Base-by-base conservation (phyloP, 2,113 vertebrate genomes). In the Puffinus mauretanicus region DNA sequence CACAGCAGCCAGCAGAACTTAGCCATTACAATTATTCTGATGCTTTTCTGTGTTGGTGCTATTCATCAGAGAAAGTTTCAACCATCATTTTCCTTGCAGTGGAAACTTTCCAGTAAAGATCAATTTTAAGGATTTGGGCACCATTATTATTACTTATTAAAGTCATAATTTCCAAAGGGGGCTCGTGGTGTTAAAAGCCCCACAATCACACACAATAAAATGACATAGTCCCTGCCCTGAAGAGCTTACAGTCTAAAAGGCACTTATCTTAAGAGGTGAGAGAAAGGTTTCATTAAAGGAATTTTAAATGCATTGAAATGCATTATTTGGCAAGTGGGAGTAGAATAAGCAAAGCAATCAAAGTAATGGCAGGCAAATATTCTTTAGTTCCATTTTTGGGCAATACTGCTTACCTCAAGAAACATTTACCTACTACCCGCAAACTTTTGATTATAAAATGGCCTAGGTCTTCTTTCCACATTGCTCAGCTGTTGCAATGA, bases 21-120 rank as follows among this genome's bases (percentile, higher is more conserved):
- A 38, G 32, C 55, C 65, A 61, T 81, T 90, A 75, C n/a, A 78
- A 83, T 92, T 90, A 80, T 86, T 96, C 67, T 90, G 55, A 92
- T 40, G 60, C 2, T 78, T 95, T 95, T 60, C 76, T 88, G 22
- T 94, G 67, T 80, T 81, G 42, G 36, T 86, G 30, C 16, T 82
- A 86, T 90, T 93, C 72, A 78, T 92, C 67, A 93, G 46, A 66
- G 30, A 55, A 92, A 92, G 76, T 96, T 94, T 83, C 44, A 55
- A 26, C 54, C 13, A 1, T 67, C 82, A 81, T 90, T 90, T 90
- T 88, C 24, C 21, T 90, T 94, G 10, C 82, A 88, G 34, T 88
- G 47, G 44, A 86, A 90, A 78, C 29, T 93, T 81, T 66, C 32
- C 86, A 65, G 44, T 67, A 84, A 94, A 86, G 26, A 18, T 92